Percentiles rank a stretch among this genome's conserved stretches.
These are phyloP conservation scores for Uria aalge DNA, from an alignment of 2,113 vertebrate species.

Conservation along the genomic window DNA sequence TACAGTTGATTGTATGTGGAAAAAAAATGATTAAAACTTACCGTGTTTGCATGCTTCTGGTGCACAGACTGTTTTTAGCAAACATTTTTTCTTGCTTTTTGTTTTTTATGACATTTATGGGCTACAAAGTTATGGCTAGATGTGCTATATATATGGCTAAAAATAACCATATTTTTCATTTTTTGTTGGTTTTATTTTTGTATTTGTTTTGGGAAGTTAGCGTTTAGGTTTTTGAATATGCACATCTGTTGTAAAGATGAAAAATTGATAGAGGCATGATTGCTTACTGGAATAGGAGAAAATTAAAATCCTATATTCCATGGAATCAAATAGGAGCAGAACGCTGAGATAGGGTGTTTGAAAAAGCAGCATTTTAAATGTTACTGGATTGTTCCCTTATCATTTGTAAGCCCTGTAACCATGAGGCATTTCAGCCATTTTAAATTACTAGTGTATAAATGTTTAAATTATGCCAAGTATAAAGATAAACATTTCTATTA, in stretches of 20 bases:
- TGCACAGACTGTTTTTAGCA: neutral
- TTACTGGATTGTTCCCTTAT: conserved; percentile 9
- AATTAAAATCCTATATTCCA: conserved; percentile 15
- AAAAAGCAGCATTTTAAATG: neutral
- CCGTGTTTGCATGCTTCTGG: neutral
- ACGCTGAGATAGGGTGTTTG: conserved; percentile 8
- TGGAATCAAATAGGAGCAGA: neutral
- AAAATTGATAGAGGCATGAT: neutral
- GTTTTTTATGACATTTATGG: neutral
- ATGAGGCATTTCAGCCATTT: conserved; percentile 36
- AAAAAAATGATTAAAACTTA: neutral
- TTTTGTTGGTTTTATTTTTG: neutral
- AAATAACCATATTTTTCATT: neutral
- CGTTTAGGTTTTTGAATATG: neutral
- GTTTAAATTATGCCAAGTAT: conserved; percentile 56
- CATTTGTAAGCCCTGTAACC: neutral
- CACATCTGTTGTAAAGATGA: conserved; percentile 32
- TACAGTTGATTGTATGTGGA: neutral
- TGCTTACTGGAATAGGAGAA: conserved; percentile 24
- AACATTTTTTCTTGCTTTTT: neutral
- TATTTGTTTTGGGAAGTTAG: neutral
- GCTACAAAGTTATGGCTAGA: neutral
- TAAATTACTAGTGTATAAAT: conserved; percentile 53
- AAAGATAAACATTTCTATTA: conserved; percentile 64
- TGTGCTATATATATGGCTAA: neutral